Conservation (phyloP, 1,140 invertebrate genomes). For the Pseudobourletiella spinata region DNA sequence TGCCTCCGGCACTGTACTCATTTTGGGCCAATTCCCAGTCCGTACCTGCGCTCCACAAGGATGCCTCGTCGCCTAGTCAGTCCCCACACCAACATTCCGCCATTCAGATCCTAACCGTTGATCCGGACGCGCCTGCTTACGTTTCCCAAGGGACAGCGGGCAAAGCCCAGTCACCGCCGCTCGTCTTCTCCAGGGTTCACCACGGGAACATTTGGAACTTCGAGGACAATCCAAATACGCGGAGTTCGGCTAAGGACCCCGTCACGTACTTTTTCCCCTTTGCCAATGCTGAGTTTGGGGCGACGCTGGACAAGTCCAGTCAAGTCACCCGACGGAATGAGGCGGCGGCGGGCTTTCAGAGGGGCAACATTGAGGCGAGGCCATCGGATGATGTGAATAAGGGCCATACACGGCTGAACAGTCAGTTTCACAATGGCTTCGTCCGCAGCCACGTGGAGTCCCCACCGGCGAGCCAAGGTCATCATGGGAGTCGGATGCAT, state of each 20-base stretch:
- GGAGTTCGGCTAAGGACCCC: neutral
- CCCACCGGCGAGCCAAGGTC: neutral
- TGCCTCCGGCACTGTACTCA: neutral
- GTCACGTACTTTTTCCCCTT: conserved; percentile 3
- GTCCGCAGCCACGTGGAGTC: conserved; percentile 21
- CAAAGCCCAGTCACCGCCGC: neutral
- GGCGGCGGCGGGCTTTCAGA: conserved; percentile 10
- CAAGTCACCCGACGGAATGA: neutral
- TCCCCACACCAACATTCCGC: neutral
- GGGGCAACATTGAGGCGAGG: conserved; percentile 21
- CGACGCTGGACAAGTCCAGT: neutral
- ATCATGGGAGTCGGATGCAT: neutral
- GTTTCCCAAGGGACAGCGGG: too few relatives aligned
- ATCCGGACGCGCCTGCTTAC: neutral
- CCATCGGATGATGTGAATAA: neutral
- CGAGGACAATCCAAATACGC: neutral
- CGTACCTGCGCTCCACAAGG: conserved; percentile 1
- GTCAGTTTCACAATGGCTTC: neutral
- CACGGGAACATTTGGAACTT: conserved; percentile 2
- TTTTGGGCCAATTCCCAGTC: conserved; percentile 1
- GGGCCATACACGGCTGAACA: neutral
- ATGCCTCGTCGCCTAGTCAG: conserved; percentile 1
- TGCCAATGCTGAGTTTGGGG: neutral
- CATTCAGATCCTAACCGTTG: neutral
- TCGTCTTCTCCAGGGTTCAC: neutral